Percentiles rank a stretch among this genome's conserved stretches.
phyloP scores from a whole-genome alignment of 2,113 vertebrate species.

The Smithornis capensis region DNA sequence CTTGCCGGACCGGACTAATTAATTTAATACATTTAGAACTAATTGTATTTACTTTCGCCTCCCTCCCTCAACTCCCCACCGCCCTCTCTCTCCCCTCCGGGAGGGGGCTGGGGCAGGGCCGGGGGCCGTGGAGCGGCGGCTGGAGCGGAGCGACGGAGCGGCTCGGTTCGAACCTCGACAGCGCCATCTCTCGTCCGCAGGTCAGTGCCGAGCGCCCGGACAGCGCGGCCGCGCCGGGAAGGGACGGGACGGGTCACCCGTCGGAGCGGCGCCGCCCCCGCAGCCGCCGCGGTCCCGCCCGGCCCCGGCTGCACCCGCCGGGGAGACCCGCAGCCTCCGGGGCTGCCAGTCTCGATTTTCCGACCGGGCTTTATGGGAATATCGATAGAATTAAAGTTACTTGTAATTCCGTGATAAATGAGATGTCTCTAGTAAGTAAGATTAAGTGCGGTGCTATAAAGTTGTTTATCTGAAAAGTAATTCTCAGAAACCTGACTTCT shows the following conservation, averaged over 20 bases:
- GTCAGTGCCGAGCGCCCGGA: conserved; percentile 57
- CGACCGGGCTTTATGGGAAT: conserved; percentile 65
- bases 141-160: conserved; percentile 24
- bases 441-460: conserved; percentile 83
- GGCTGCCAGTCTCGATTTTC: conserved; percentile 58
- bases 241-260: neutral
- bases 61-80: neutral
- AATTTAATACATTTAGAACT: conserved; percentile 40
- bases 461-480: conserved; percentile 88
- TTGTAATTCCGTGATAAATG: conserved; percentile 83
- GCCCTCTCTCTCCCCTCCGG: neutral
- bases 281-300: neutral
- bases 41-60: conserved; percentile 48
- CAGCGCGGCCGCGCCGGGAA: too few species aligned
- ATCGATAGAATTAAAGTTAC: conserved; percentile 79
- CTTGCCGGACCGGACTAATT: neutral
- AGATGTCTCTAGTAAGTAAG: conserved; percentile 80
- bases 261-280: neutral
- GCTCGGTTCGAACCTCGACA: conserved; percentile 85
- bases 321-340: neutral
- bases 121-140: neutral
- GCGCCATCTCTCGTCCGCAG: conserved; percentile 91
- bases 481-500: conserved; percentile 81
- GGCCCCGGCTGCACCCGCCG: neutral
- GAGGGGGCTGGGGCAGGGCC: neutral